A percentile compares a stretch with the other conserved stretches of the same genome.
Conservation (phyloP, 1,140 invertebrate species). For the Drosophila nigrodunni region DNA sequence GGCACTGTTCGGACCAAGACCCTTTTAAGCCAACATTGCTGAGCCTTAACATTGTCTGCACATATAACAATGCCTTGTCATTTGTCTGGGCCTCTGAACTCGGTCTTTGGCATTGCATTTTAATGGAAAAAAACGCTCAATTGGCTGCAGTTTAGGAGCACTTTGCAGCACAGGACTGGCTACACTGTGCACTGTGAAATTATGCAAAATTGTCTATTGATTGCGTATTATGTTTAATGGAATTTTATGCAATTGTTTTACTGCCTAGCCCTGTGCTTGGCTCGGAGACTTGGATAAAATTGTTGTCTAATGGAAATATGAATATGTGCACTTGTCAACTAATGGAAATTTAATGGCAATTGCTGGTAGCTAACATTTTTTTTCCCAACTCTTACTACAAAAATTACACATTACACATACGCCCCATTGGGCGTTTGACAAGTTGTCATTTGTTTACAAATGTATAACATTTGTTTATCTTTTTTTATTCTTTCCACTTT, state of each 20-base stretch:
- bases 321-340: slow-evolving; percentile 45
- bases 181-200: slow-evolving; percentile 50
- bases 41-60: slow-evolving; percentile 29
- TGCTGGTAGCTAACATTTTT: slow-evolving; percentile 6
- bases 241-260: slow-evolving; percentile 70
- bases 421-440: slow-evolving; percentile 15
- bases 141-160: slow-evolving; percentile 64
- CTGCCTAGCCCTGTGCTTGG: slow-evolving; percentile 12
- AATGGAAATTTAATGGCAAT: slow-evolving; percentile 65
- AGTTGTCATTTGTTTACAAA: slow-evolving; percentile 23
- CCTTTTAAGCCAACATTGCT: slow-evolving; percentile 14
- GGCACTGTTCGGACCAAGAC: slow-evolving; percentile 9
- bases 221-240: slow-evolving; percentile 71
- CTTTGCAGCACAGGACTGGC: slow-evolving; percentile 39
- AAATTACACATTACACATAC: slow-evolving; percentile 12
- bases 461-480: slow-evolving; percentile 8
- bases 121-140: slow-evolving; percentile 61
- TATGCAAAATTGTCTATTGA: slow-evolving; percentile 72
- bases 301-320: slow-evolving; percentile 48
- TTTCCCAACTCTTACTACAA: not conserved
- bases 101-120: slow-evolving; percentile 52
- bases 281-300: slow-evolving; percentile 6
- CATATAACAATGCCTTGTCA: slow-evolving; percentile 52
- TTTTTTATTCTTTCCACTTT: not conserved
- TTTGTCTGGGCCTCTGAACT: slow-evolving; percentile 25